phyloP scores from a whole-genome alignment of 2,888 invertebrate genomes.

The Gibbula magus region DNA sequence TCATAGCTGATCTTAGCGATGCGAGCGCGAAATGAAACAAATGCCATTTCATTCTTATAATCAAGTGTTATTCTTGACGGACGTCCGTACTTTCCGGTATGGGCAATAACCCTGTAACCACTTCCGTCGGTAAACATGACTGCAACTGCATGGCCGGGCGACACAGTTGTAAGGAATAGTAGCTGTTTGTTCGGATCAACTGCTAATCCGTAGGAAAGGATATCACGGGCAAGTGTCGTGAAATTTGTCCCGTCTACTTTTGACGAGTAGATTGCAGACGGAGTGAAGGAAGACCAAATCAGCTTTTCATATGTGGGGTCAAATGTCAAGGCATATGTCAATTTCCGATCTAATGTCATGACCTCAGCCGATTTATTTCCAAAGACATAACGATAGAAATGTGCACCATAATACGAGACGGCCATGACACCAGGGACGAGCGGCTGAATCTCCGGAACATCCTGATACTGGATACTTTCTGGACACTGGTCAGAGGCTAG shows the following conservation, averaged over 20 bases:
- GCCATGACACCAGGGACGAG: neutral
- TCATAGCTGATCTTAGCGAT: neutral
- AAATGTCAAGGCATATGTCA: constrained; percentile 8
- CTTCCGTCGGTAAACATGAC: neutral
- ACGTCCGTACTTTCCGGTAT: neutral
- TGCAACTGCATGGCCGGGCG: neutral
- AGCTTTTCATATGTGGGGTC: neutral
- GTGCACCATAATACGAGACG: constrained; percentile 2
- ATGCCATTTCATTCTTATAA: neutral
- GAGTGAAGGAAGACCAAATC: neutral
- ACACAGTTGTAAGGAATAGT: neutral
- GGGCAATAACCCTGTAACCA: constrained; percentile 6
- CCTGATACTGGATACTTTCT: neutral
- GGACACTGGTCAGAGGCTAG: neutral
- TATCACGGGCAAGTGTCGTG: neutral
- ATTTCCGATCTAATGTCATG: neutral
- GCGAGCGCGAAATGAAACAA: neutral
- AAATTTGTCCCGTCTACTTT: neutral
- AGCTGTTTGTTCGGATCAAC: neutral
- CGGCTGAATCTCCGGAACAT: neutral
- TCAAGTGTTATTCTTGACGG: neutral
- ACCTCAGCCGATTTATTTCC: neutral
- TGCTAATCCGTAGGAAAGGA: neutral
- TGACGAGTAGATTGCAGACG: neutral
- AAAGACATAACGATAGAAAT: neutral